Percentiles rank a stretch among this genome's conserved stretches.
Evolutionary conservation across 2,797 vertebrate genomes (phyloP).

Genomic region (Heterohyrax brucei): DNA sequence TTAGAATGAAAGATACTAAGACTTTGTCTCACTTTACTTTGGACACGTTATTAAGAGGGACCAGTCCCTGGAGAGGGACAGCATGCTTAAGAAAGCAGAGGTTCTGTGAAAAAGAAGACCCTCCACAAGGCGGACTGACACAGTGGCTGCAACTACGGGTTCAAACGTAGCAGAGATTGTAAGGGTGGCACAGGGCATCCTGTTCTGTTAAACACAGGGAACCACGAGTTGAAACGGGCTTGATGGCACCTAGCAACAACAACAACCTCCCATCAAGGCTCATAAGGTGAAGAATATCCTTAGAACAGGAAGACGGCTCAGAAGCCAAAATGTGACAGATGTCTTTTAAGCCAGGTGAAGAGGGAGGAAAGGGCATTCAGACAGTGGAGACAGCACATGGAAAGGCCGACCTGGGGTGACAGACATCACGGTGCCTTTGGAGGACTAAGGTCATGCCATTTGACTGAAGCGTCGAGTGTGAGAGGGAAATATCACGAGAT

Average conservation of each 20-base stretch:
- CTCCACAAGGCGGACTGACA: neutral
- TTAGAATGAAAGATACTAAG: neutral
- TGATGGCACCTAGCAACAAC: too few species aligned
- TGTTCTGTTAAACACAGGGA: neutral
- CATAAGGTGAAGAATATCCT: neutral
- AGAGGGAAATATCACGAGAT: neutral
- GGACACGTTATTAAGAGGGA: neutral
- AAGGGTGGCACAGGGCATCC: neutral
- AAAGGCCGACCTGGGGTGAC: neutral
- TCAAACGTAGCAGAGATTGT: neutral
- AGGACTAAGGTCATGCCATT: neutral
- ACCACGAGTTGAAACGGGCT: neutral
- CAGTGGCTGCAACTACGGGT: neutral
- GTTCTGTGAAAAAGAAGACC: neutral
- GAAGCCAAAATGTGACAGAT: neutral
- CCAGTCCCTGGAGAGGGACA: neutral
- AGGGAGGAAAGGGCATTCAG: neutral
- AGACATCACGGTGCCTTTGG: accelerated
- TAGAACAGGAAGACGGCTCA: neutral
- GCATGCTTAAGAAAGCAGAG: neutral
- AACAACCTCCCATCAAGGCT: neutral
- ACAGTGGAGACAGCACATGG: neutral
- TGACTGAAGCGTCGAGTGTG: neutral
- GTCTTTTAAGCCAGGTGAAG: neutral
- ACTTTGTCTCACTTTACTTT: neutral